Percentiles rank a stretch among this genome's conserved stretches.
Evolutionary conservation across 2,113 vertebrate species (phyloP).

Genomic region (Probosciger aterrimus): DNA sequence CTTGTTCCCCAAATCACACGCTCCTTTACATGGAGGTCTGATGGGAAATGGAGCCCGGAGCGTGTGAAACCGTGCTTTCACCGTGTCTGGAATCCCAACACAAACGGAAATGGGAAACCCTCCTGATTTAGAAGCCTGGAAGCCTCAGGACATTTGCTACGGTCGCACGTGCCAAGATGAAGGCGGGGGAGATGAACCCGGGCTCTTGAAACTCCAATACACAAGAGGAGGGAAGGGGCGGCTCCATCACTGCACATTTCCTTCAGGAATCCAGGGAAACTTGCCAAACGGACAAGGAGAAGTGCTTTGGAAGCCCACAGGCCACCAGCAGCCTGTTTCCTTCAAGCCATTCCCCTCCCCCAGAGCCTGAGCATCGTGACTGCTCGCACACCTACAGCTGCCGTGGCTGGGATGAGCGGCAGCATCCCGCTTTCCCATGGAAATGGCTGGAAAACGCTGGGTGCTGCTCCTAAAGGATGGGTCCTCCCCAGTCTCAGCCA

Average conservation of each 20-base stretch:
- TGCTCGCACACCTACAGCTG: fast-evolving
- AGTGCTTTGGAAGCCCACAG: neutral
- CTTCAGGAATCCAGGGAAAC: neutral
- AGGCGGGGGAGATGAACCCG: neutral
- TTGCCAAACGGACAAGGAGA: neutral
- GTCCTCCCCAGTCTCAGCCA: fast-evolving
- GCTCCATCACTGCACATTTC: neutral
- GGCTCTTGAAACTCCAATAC: fast-evolving
- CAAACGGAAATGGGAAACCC: neutral
- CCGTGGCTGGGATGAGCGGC: fast-evolving
- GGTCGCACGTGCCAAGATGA: fast-evolving
- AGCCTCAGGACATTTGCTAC: neutral
- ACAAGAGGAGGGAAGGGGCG: neutral
- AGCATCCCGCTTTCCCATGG: fast-evolving
- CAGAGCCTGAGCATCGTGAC: fast-evolving
- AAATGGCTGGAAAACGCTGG: fast-evolving
- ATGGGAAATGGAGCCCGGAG: neutral
- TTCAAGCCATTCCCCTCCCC: neutral
- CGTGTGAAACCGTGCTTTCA: neutral
- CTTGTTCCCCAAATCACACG: fast-evolving
- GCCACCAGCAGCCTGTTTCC: neutral
- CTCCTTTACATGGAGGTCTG: fast-evolving
- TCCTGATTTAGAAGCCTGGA: neutral
- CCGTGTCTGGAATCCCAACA: neutral
- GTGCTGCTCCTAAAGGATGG: neutral